Base-by-base conservation (phyloP, 2,888 invertebrate species). In the Diploptera punctata region DNA sequence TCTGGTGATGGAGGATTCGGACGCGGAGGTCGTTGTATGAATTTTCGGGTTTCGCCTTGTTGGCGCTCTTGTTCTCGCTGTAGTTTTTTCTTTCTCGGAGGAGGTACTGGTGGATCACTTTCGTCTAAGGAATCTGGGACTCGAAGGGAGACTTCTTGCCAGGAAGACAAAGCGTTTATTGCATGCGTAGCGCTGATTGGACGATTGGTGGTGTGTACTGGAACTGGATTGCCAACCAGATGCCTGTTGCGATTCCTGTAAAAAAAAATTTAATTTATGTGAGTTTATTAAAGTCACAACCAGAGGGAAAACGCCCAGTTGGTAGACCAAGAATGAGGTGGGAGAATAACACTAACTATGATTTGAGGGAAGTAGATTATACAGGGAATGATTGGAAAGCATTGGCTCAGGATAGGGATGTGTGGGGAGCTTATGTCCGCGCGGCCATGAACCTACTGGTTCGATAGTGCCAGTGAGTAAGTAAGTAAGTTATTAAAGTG, bases 51-150 rank as follows among this genome's bases (percentile, higher is more conserved):
- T n/a, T 33, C 29, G 19, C 26, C 43, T 1, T 49, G 16, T 31
- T 29, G 29, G 31, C 52, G 52, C 5, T 38, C 19, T 13, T 60
- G 65, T 21, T 52, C 43, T 18, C 44, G 43, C 5, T 10, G 29
- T 26, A 47, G 29, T 19, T 44, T 61, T 67, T 73, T 73, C 67
- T 81, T 82, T 62, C 82, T 77, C 7, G 82, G 84, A 0, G 84
- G 84, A 0, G 84, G 83, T 2, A 82, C 81, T 21, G 82, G 82
- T 16, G 81, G 80, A 3, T 24, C 19, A 7, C 21, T 38, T 19
- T 21, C 44, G 13, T 67, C 70, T 1, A 61, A 70, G 1, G 67
- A 24, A 9, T 70, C 73, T 16, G 73, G 73, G 0, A 73, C 73
- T 2, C 49, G 54, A n/a, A 73, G 68, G 10, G 57, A 52, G 1